Evolutionary conservation across 92 coral and sea anemone species (phyloP).

Genomic region (Muricea muricata): DNA sequence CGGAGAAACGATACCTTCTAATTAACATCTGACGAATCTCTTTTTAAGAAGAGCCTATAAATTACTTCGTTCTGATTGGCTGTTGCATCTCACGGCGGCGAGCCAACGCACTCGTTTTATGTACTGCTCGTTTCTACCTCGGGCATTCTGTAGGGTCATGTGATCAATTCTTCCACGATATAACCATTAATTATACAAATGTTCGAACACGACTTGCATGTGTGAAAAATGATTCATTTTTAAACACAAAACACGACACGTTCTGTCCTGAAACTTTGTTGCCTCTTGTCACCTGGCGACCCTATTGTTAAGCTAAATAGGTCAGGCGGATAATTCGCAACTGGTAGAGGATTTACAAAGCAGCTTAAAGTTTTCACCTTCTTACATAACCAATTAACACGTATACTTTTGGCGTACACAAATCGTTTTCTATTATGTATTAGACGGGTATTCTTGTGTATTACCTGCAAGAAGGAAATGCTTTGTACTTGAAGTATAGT

Average conservation of each 20-base stretch:
- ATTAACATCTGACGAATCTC: conserved; percentile 52
- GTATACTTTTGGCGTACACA: conserved; percentile 29
- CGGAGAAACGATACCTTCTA: conserved; percentile 54
- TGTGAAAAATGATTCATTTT: conserved; percentile 44
- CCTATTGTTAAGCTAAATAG: conserved; percentile 12
- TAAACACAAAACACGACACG: not conserved
- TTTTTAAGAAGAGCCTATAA: conserved; percentile 43
- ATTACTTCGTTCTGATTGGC: conserved; percentile 47
- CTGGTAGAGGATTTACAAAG: conserved; percentile 36
- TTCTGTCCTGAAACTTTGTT: conserved; percentile 26
- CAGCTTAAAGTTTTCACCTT: conserved; percentile 44
- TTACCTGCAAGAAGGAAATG: not conserved
- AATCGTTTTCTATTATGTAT: not conserved
- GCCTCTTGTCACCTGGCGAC: conserved; percentile 38
- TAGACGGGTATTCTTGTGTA: not conserved
- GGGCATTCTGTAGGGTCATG: conserved; percentile 26
- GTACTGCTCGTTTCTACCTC: conserved; percentile 22
- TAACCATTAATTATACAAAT: conserved; percentile 31
- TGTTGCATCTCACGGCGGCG: conserved; percentile 28
- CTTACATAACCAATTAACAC: conserved; percentile 46
- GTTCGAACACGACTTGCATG: conserved; percentile 5
- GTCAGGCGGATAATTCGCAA: conserved; percentile 19
- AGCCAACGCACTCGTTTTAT: conserved; percentile 18
- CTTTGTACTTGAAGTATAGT: not conserved
- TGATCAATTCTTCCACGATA: conserved; percentile 20